Percentiles rank a stretch among this genome's conserved stretches.
These are phyloP conservation scores for Cataglyphis altisquamis DNA, from an alignment of 2,888 invertebrate genomes.

Conservation along the genomic window DNA sequence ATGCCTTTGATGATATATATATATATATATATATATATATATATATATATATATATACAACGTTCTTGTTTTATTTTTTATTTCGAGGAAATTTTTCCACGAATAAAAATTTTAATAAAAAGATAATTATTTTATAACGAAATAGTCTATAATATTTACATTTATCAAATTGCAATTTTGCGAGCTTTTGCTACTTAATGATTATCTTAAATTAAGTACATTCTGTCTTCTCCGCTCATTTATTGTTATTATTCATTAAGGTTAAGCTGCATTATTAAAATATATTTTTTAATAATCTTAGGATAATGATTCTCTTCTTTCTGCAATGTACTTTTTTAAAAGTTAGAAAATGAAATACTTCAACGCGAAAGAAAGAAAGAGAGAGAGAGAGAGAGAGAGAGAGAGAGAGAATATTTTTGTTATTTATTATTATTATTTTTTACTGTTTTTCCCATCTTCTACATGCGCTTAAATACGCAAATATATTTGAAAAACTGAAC, in stretches of 20 bases:
- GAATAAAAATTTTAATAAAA: neutral
- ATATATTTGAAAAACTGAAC: neutral
- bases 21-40: neutral
- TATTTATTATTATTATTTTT: neutral
- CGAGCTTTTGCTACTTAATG: constrained; percentile 10
- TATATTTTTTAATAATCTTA: neutral
- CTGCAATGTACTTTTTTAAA: neutral
- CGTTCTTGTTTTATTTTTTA: neutral
- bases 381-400: neutral
- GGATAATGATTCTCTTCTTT: neutral
- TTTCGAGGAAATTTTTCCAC: neutral
- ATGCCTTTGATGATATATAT: neutral
- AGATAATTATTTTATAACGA: constrained; percentile 7
- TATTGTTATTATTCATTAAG: neutral
- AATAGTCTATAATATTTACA: neutral
- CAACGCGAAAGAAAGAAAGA: neutral
- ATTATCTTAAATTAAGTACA: constrained; percentile 37
- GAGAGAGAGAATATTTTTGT: neutral
- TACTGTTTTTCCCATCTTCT: neutral
- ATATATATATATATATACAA: neutral
- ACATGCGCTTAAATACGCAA: neutral
- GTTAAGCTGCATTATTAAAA: neutral
- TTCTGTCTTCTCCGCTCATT: neutral
- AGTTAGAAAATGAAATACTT: neutral
- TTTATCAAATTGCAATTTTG: constrained; percentile 7